A percentile compares a stretch with the other conserved stretches of the same genome.
Conservation (phyloP, 2,888 invertebrate genomes). For the Dione vanillae region DNA sequence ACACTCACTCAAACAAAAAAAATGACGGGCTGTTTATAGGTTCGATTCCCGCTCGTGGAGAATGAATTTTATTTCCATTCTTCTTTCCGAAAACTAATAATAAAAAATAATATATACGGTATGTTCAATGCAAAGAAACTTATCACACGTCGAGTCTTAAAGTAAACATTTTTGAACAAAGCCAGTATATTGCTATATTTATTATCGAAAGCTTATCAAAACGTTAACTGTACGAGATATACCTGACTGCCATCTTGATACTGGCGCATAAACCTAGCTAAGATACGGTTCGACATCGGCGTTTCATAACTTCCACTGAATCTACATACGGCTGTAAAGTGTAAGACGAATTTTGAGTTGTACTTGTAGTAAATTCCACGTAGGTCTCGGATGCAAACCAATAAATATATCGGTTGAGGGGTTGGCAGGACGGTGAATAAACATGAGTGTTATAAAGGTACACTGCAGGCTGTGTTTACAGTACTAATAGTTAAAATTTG, state of each 20-base stretch:
- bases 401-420: constrained; percentile 74
- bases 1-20: too few relatives aligned
- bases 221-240: constrained; percentile 7
- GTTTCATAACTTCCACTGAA: constrained; percentile 38
- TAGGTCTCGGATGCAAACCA: constrained; percentile 68
- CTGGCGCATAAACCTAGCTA: constrained; percentile 35
- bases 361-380: constrained; percentile 64
- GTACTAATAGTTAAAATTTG: neutral
- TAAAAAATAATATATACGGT: neutral
- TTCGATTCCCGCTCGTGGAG: too few relatives aligned
- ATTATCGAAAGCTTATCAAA: constrained; percentile 7
- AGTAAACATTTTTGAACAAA: neutral
- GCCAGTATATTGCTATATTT: constrained; percentile 1
- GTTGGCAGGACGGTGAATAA: constrained; percentile 60
- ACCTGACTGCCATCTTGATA: constrained; percentile 24
- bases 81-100: too few relatives aligned
- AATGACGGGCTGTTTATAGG: too few relatives aligned
- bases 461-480: neutral
- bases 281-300: constrained; percentile 27
- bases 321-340: constrained; percentile 72
- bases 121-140: neutral
- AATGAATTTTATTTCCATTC: too few relatives aligned
- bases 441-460: constrained; percentile 52
- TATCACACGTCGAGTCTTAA: neutral
- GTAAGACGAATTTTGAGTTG: constrained; percentile 70